Conservation (phyloP, 1,140 invertebrate species). For the Drosophila arizonae region DNA sequence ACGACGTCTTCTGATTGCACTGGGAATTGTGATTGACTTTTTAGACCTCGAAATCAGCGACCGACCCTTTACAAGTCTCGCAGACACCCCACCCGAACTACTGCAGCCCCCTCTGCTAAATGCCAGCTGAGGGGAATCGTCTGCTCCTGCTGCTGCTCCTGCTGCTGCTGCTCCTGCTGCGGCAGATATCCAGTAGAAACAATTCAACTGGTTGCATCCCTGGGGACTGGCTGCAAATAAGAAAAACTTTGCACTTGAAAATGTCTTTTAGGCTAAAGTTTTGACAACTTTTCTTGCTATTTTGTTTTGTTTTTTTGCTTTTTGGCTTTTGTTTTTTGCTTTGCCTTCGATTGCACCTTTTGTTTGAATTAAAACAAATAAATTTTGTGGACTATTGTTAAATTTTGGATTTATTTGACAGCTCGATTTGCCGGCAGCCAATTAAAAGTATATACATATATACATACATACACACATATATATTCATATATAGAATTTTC, state of each 20-base stretch:
- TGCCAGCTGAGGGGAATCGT: not conserved
- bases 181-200: constrained; percentile 15
- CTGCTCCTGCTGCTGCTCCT: constrained; percentile 3
- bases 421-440: constrained; percentile 39
- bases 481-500: not conserved
- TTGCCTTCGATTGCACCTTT: not conserved
- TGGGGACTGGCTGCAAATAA: constrained; percentile 33
- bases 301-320: constrained; percentile 23
- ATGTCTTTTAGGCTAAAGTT: constrained; percentile 56
- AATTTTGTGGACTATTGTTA: constrained; percentile 6
- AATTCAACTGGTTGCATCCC: constrained; percentile 59
- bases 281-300: constrained; percentile 48
- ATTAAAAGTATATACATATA: constrained; percentile 40
- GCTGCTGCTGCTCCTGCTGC: not conserved
- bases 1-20: constrained; percentile 75
- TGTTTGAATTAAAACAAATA: constrained; percentile 44
- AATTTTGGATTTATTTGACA: constrained; percentile 54
- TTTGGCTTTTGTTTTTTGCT: not conserved
- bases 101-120: not conserved
- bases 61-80: constrained; percentile 6
- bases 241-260: constrained; percentile 72
- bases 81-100: constrained; percentile 34
- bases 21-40: constrained; percentile 82
- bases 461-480: not conserved
- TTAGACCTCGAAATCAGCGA: constrained; percentile 53